Base-by-base conservation (phyloP, 37 sponge, comb jelly and placozoan species). In the Sycon ciliatum region DNA sequence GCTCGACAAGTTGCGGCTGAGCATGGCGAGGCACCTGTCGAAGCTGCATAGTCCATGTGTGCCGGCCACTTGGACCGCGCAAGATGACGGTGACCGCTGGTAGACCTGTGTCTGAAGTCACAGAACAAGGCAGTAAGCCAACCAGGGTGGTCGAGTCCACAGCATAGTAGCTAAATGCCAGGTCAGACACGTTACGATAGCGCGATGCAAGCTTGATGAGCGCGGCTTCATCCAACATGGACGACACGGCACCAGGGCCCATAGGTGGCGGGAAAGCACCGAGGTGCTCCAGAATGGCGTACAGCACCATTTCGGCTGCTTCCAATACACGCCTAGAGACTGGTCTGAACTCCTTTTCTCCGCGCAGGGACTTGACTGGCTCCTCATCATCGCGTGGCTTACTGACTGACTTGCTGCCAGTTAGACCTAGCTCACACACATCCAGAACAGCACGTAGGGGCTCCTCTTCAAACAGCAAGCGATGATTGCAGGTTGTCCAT, bases 41-140 rank as follows among this genome's bases (percentile, higher is more conserved):
- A 36, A 93, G 73, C 61, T 93, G 89, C 75, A 86, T 74, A 34
- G 75, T 80, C 94, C 94, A 93, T n/a, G 80, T 80, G n/a, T 87
- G 84, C 13, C 77, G 55, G 2, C 94, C 90, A 74, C 83, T 71
- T 0, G 81, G 81, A 31, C 82, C 65, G 4, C 94, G 69, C 4
- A 89, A 22, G 31, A 93, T 42, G 24, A 69, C 73, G 3, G 89
- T 83, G 26, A 93, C 78, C 16, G 90, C 82, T 7, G 94, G 94
- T 77, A 31, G 74, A 13, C 18, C 57, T 60, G 26, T 56, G 36
- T 40, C 60, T 27, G 29, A 62, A 29, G 49, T 37, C 39, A 86
- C 69, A 7, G 79, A 38, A 20, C 69, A 72, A 40, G 85, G 87
- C 35, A 93, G 73, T 13, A 93, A 67, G 20, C 84, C 89, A 18